Conservation (phyloP, 2,113 vertebrate species). For the Psammodynastes pulverulentus region DNA sequence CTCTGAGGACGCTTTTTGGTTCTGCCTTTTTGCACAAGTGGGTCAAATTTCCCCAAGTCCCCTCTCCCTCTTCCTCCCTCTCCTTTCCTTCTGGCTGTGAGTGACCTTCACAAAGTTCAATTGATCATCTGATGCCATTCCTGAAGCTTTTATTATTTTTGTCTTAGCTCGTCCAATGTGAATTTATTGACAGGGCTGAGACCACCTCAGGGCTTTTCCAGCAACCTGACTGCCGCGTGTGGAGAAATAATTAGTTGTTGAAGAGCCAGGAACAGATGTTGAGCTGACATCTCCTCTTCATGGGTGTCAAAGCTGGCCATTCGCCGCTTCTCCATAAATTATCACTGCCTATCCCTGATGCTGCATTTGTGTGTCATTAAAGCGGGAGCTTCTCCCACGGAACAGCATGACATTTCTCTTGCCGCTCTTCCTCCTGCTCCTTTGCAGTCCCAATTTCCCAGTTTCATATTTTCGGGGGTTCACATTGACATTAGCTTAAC, state of each 20-base stretch:
- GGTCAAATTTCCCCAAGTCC: not conserved
- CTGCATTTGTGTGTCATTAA: conserved; percentile 22
- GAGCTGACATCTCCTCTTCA: conserved; percentile 51
- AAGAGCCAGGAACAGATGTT: conserved; percentile 54
- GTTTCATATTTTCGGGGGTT: not conserved
- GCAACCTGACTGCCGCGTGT: not conserved
- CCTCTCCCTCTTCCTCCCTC: not conserved
- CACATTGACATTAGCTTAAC: not conserved
- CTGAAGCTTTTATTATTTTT: conserved; percentile 41
- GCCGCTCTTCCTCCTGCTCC: not conserved
- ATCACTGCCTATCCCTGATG: not conserved
- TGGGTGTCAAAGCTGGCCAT: conserved; percentile 51
- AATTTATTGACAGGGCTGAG: conserved; percentile 54
- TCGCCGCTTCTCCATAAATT: conserved; percentile 46
- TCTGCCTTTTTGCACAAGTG: not conserved
- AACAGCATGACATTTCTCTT: not conserved
- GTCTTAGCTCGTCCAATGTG: conserved; percentile 41
- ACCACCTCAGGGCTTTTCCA: conserved; percentile 41
- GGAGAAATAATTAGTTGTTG: conserved; percentile 61
- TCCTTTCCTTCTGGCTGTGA: not conserved
- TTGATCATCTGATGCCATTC: not conserved
- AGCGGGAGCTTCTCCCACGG: not conserved
- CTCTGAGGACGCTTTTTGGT: not conserved
- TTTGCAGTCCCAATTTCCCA: not conserved
- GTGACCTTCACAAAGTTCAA: conserved; percentile 27